Evolutionary conservation across 2,113 vertebrate genomes (phyloP).

Genomic region (Falcunculus frontatus): DNA sequence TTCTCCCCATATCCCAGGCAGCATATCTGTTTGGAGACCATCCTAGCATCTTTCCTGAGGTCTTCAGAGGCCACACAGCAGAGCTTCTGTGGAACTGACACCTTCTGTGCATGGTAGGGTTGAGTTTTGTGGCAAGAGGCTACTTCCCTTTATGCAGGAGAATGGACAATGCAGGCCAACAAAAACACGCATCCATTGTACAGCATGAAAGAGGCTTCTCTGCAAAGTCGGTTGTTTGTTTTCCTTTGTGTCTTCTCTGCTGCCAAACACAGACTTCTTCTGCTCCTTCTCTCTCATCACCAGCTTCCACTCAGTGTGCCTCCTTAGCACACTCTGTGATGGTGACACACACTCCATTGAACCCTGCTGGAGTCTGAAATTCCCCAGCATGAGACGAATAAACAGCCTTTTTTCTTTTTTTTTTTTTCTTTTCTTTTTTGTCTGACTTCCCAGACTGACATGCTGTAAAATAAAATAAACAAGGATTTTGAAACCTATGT

Average conservation of each 20-base stretch:
- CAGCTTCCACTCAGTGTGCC: conserved; percentile 25
- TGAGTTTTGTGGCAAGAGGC: not conserved
- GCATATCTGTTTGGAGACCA: not conserved
- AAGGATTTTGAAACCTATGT: conserved; percentile 33
- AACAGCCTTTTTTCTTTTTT: not conserved
- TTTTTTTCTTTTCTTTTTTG: not conserved
- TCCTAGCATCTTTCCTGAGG: not conserved
- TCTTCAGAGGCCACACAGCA: not conserved
- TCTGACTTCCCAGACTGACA: conserved; percentile 45
- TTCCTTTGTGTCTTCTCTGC: conserved; percentile 27
- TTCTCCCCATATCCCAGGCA: not conserved
- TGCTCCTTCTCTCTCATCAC: conserved; percentile 5
- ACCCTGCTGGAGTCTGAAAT: conserved; percentile 28
- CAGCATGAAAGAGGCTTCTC: not conserved
- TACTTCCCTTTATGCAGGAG: not conserved
- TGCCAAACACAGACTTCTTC: conserved; percentile 5
- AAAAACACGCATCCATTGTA: not conserved
- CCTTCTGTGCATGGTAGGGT: not conserved
- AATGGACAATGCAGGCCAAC: not conserved
- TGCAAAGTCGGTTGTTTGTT: not conserved
- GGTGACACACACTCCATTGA: conserved; percentile 40
- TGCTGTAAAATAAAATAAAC: conserved; percentile 40
- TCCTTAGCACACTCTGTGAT: conserved; percentile 11
- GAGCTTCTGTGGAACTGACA: not conserved
- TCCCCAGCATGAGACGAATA: conserved; percentile 48